Base-by-base conservation (phyloP, 2,888 invertebrate species). In the Cephonodes hylas region DNA sequence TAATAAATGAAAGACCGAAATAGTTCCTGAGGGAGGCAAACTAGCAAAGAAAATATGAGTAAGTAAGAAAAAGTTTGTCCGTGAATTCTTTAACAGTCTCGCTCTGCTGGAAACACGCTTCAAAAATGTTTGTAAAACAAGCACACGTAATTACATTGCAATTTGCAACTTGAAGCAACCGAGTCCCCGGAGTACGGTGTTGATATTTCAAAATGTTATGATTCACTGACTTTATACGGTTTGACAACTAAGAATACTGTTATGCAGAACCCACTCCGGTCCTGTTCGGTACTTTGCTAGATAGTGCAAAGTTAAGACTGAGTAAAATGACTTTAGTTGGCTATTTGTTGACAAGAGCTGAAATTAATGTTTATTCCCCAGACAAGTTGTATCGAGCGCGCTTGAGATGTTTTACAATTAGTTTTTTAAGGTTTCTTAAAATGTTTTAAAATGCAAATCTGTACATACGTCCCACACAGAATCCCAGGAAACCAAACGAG, bases 301-400 rank as follows among this genome's bases (percentile, higher is more conserved):
- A 66, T 65, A 69, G 64, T 66, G 57, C 23, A 64, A 64, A 70
- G 65, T 69, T 66, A 62, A 66, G 64, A 66, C 61, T 58, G 66
- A 72, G 64, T 67, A 63, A 65, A 71, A 72, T 71, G 58, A 67
- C 70, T 72, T 67, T 62, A 69, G 65, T 69, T 71, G 45, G 64
- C 63, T 64, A 65, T 71, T 74, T 71, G 68, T 66, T 63, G 57
- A 53, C 46, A 57, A 42, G 34, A 56, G 61, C 53, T 62, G 62
- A 66, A 71, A 64, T 66, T 66, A 60, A 58, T 38, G 42, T 22
- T 34, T 46, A 45, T 38, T 64, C 63, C 64, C 62, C 34, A 48
- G 42, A 48, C 46, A n/a, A 23, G 25, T 27, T 25, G 15, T 15
- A n/a, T 5, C 38, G 10, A n/a, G 38, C 3, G 38, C 20, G 44